Base-by-base conservation (phyloP, 2,888 invertebrate genomes). In the Cotesia congregata region DNA sequence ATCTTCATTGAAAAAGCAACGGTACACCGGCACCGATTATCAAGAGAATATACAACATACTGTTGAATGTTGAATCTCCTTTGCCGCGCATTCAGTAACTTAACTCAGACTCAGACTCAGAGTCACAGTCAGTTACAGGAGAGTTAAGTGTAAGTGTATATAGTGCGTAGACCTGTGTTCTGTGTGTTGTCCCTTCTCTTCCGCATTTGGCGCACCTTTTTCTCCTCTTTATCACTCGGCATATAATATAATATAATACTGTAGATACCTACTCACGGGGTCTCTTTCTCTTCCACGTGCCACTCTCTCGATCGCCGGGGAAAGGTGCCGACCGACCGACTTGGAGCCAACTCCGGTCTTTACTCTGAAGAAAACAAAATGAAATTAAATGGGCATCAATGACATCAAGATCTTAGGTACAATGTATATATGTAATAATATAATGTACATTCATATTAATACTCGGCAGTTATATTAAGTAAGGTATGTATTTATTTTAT, bases 11-110 rank as follows among this genome's bases (percentile, higher is more conserved):
- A 86, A 88, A 30, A 88, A 90, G 87, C 90, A 91, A 91, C 91
- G 91, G 91, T 91, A 91, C 90, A 86, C 86, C 87, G 91, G 88
- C 91, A 91, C 91, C 90, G 87, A 90, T 91, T 86, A 86, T 86
- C 76, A 77, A 30, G 30, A 30, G 30, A 30, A 30, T 30, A 30
- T 30, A 30, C 30, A 30, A 71, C 73, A 79, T 74, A 80, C 83
- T 82, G 77, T 76, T 78, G 79, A 77, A 50, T 82, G 77, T 76
- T 78, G 79, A 77, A 50, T 78, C 80, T 82, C 79, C 78, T 80
- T 80, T 79, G 77, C 67, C 78, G 71, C 79, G 79, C 76, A 83
- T 80, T 79, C 78, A 80, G 78, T 78, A 77, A 75, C 77, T 30
- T 30, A 30, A 30, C 30, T 30, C 30, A 30, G 30, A 30, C 30